Conservation (phyloP, 2,888 invertebrate genomes). For the Seladonia tumulorum region DNA sequence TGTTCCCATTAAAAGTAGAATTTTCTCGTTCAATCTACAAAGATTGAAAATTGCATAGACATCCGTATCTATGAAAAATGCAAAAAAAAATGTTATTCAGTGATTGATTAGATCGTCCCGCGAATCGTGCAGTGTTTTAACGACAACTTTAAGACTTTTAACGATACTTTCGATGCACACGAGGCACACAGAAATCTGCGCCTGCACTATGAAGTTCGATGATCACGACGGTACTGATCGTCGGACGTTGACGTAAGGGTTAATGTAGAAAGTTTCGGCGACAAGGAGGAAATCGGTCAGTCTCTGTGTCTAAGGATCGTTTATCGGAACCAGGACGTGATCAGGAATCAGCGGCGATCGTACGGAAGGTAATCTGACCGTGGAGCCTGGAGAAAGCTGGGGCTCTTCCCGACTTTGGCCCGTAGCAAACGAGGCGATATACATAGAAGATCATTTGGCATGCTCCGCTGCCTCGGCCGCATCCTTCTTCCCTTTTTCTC, state of each 20-base stretch:
- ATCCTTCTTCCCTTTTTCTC: slow-evolving; percentile 46
- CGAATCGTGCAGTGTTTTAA: too few relatives aligned
- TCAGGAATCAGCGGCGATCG: slow-evolving; percentile 65
- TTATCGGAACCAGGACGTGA: slow-evolving; percentile 66
- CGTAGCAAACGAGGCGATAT: slow-evolving; percentile 66
- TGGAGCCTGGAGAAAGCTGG: slow-evolving; percentile 70
- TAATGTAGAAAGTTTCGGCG: slow-evolving; percentile 45
- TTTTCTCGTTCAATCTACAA: too few relatives aligned
- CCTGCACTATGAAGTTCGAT: background rate
- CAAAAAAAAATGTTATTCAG: too few relatives aligned
- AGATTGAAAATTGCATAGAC: too few relatives aligned
- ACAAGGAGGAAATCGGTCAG: slow-evolving; percentile 60
- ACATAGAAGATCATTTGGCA: slow-evolving; percentile 66
- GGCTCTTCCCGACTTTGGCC: slow-evolving; percentile 60
- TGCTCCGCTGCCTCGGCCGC: slow-evolving; percentile 61
- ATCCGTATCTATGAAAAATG: too few relatives aligned
- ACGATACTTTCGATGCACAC: too few relatives aligned
- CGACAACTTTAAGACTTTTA: too few relatives aligned
- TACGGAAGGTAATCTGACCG: slow-evolving; percentile 60
- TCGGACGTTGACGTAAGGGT: slow-evolving; percentile 14
- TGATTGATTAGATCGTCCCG: background rate
- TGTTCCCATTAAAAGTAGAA: too few relatives aligned
- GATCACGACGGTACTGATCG: background rate
- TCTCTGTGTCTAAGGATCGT: slow-evolving; percentile 42
- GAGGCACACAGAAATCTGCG: background rate